Conservation (phyloP, 1,140 invertebrate species). For the Aphis craccivora region DNA sequence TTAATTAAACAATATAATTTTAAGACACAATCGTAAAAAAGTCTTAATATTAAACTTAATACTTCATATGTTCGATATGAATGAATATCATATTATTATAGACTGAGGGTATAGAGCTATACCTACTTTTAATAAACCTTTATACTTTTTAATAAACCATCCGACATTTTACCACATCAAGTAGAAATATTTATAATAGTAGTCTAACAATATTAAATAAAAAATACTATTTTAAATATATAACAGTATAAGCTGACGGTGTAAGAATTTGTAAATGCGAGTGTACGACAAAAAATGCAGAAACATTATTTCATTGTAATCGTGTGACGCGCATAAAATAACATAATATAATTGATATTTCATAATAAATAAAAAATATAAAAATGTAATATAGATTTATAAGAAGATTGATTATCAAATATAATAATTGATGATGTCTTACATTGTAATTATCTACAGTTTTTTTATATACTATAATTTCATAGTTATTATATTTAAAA, state of each 20-base stretch:
- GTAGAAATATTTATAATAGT: background rate
- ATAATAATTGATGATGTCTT: background rate
- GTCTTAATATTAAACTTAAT: background rate
- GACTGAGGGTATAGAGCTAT: background rate
- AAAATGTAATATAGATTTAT: constrained; percentile 1
- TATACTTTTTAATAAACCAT: background rate
- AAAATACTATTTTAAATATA: background rate
- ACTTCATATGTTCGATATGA: background rate
- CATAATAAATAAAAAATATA: background rate
- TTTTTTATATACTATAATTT: background rate
- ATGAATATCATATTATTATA: background rate
- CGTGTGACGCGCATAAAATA: background rate
- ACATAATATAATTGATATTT: background rate
- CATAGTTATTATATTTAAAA: background rate
- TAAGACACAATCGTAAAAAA: background rate
- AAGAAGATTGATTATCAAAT: background rate
- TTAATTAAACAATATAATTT: no score
- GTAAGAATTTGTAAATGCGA: background rate
- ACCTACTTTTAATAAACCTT: background rate
- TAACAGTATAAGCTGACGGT: background rate
- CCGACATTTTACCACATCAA: background rate
- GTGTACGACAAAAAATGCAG: background rate
- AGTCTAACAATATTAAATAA: background rate
- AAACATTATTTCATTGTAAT: background rate
- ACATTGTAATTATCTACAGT: background rate